phyloP scores from a whole-genome alignment of 1,140 invertebrate species.

The Drosophila nigrodunni region DNA sequence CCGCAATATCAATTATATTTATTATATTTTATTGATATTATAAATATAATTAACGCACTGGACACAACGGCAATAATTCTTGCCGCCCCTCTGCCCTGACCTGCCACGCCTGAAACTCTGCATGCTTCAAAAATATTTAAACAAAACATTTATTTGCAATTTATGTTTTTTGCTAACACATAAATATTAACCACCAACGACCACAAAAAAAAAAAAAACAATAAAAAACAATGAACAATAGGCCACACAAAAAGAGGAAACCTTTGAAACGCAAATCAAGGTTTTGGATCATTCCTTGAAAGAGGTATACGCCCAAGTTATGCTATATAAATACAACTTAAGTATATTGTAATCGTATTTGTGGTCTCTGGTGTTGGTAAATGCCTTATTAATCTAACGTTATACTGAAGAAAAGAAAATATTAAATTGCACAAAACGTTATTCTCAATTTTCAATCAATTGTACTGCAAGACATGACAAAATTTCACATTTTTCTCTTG shows the following conservation, averaged over 20 bases:
- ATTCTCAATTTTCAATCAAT: constrained; percentile 84
- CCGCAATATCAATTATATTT: constrained; percentile 38
- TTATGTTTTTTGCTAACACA: constrained; percentile 40
- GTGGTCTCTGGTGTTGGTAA: constrained; percentile 70
- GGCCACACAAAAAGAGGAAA: constrained; percentile 98
- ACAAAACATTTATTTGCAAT: constrained; percentile 33
- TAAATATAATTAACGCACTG: constrained; percentile 46
- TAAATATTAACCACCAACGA: constrained; percentile 53
- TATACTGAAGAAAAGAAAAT: constrained; percentile 73
- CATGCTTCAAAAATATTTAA: constrained; percentile 54
- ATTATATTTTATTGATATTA: constrained; percentile 34
- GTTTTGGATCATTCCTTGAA: constrained; percentile 95
- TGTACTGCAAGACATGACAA: constrained; percentile 62
- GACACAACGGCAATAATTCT: constrained; percentile 29
- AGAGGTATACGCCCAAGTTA: constrained; percentile 90
- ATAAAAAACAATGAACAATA: constrained; percentile 84
- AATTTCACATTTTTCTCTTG: constrained; percentile 6
- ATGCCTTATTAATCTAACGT: constrained; percentile 25
- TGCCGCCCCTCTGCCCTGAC: constrained; percentile 10
- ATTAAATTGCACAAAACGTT: constrained; percentile 85
- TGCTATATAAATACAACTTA: constrained; percentile 15
- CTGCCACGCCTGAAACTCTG: constrained; percentile 37
- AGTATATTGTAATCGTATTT: constrained; percentile 37
- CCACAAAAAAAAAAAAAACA: constrained; percentile 45
- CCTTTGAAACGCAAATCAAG: constrained; percentile 97